Evolutionary conservation across 2,888 invertebrate species (phyloP).

Genomic region (Mechanitis mazaeus): DNA sequence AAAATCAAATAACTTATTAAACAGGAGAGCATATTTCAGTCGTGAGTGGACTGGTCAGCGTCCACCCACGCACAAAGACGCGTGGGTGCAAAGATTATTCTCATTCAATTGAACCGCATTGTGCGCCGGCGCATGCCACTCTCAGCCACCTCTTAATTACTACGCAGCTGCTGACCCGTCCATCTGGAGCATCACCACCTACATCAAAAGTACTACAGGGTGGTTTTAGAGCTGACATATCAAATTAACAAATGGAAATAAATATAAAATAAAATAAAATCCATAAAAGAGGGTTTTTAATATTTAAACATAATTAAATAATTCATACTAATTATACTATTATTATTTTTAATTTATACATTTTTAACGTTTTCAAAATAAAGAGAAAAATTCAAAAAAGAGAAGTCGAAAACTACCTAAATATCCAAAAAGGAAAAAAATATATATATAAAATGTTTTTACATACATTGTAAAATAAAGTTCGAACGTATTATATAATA

Average conservation of each 20-base stretch:
- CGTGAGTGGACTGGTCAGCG: conserved; percentile 57
- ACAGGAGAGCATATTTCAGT: conserved; percentile 52
- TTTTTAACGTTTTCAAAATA: too few species aligned
- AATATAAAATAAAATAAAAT: background rate
- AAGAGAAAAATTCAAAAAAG: too few species aligned
- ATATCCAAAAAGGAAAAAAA: too few species aligned
- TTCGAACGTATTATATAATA: too few species aligned
- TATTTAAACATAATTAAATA: too few species aligned
- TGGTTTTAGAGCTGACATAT: conserved; percentile 34
- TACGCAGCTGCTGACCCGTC: conserved; percentile 74
- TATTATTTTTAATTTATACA: too few species aligned
- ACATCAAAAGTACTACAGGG: conserved; percentile 55
- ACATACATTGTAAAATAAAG: too few species aligned
- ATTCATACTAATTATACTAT: too few species aligned
- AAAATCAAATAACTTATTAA: conserved; percentile 5
- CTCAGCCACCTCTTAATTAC: conserved; percentile 75
- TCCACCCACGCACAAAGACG: conserved; percentile 74
- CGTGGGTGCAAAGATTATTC: conserved; percentile 77
- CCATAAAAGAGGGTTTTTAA: too few species aligned
- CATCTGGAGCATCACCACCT: conserved; percentile 73
- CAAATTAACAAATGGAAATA: background rate
- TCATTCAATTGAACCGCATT: conserved; percentile 76
- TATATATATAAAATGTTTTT: too few species aligned
- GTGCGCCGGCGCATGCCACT: conserved; percentile 75
- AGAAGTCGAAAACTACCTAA: too few species aligned